Evolutionary conservation across 2,888 invertebrate genomes (phyloP), one percentile per base, ranked within the genome.

Genomic region (Temnothorax ravouxi): DNA sequence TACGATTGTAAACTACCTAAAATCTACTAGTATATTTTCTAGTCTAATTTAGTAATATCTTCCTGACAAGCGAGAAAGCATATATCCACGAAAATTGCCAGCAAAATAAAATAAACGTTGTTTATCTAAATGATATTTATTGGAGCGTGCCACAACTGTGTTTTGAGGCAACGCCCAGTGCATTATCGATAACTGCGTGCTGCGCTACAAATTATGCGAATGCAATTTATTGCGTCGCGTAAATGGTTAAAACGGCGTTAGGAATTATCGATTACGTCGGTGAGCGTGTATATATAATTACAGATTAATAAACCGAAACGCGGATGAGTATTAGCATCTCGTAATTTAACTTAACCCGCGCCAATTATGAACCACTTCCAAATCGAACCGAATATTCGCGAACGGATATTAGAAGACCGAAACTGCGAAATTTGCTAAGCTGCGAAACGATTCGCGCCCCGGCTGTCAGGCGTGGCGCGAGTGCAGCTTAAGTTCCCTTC

Each of bases 381-480:
- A 38, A 25, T 64, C 34, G 4, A 5, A 52, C 38, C 25, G 38
- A 18, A 15, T 64, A 25, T 52, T 6, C 41, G 62, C 15, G 41
- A 38, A 18, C 18, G 25, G 64, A 52, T 52, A 54, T 77, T 64
- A 52, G 50, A 50, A 54, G 75, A 38, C 4, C 18, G 64, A 25
- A 66, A 77, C 54, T 76, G 56, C 47, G 67, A 59, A 62, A 79
- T 71, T 69, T 29, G 54, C 25, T 62, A 54, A 83, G 61, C 62
- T 79, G 71, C 52, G 61, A 69, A 61, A 69, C 50, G 62, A 80
- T 79, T 79, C 61, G 69, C 69, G 62, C 77, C 79, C 6, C 34
- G 69, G 41, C 34, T 79, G 83, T 79, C 83, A 61, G 62, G 56
- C 59, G 67, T 13, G 47, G 47, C 66, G 56, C 41, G 54, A 82